Conservation (phyloP, 1,140 invertebrate species). For the Meteorus sp. region DNA sequence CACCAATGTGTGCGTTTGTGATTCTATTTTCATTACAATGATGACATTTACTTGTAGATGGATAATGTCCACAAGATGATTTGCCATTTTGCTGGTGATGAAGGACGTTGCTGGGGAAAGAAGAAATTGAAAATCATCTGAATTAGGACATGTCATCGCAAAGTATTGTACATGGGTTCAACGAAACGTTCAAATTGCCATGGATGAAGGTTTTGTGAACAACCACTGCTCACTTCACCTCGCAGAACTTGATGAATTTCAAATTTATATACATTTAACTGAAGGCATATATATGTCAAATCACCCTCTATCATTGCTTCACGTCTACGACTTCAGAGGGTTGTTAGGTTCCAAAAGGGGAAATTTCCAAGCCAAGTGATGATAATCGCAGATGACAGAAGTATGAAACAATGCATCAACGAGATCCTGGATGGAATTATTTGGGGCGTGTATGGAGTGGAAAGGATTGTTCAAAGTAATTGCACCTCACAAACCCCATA, state of each 20-base stretch:
- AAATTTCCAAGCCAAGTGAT: conserved; percentile 21
- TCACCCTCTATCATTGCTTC: conserved; percentile 5
- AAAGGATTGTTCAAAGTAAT: conserved; percentile 17
- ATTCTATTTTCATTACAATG: neutral
- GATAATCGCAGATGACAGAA: conserved; percentile 45
- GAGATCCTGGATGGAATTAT: conserved; percentile 25
- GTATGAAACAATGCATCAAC: conserved; percentile 47
- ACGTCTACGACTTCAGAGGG: conserved; percentile 33
- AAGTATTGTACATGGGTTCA: conserved; percentile 14
- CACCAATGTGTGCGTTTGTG: neutral
- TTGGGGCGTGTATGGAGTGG: conserved; percentile 24
- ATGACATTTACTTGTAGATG: neutral
- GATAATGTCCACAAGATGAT: neutral
- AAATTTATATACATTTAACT: no score
- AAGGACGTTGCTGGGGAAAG: neutral
- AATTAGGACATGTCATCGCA: conserved; percentile 29
- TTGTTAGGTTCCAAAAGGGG: conserved; percentile 14
- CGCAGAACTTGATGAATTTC: no score
- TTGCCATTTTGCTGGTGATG: neutral
- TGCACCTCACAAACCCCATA: conserved; percentile 26
- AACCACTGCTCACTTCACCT: neutral
- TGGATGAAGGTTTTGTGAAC: neutral
- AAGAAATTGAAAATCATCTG: neutral
- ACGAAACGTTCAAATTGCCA: conserved; percentile 1
- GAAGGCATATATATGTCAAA: no score